These are phyloP conservation scores for Ammodytes marinus DNA, from an alignment of 2,113 vertebrate genomes.

Conservation along the genomic window DNA sequence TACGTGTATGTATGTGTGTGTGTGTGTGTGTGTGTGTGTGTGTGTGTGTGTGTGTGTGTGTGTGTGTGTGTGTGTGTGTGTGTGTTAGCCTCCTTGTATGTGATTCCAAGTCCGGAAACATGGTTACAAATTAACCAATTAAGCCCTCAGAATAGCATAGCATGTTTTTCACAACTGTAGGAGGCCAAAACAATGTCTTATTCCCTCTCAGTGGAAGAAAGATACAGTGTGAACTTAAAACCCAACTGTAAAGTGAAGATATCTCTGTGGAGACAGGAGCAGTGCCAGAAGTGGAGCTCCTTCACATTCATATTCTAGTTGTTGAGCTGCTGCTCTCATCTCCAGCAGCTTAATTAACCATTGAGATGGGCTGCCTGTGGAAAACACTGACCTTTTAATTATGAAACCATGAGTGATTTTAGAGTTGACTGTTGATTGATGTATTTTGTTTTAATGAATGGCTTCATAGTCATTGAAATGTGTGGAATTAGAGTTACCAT, in stretches of 20 bases:
- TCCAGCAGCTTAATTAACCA: not conserved
- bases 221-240: not conserved
- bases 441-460: not conserved
- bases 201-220: not conserved
- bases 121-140: constrained; percentile 69
- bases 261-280: rapidly evolving
- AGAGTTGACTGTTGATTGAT: not conserved
- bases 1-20: not conserved
- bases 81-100: not conserved
- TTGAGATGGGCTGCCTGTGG: not conserved
- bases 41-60: not conserved
- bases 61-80: not conserved
- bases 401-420: not conserved
- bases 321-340: constrained; percentile 8
- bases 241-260: not conserved
- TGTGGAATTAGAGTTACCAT: not conserved
- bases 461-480: not conserved
- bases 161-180: not conserved
- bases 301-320: constrained; percentile 1
- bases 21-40: not conserved
- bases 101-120: constrained; percentile 39
- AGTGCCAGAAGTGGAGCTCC: not conserved
- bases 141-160: constrained; percentile 47
- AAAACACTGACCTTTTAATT: not conserved
- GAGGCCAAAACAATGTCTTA: not conserved